A percentile compares a stretch with the other conserved stretches of the same genome.
phyloP scores from a whole-genome alignment of 2,797 vertebrate species.

The Scomberomorus guttatus region DNA sequence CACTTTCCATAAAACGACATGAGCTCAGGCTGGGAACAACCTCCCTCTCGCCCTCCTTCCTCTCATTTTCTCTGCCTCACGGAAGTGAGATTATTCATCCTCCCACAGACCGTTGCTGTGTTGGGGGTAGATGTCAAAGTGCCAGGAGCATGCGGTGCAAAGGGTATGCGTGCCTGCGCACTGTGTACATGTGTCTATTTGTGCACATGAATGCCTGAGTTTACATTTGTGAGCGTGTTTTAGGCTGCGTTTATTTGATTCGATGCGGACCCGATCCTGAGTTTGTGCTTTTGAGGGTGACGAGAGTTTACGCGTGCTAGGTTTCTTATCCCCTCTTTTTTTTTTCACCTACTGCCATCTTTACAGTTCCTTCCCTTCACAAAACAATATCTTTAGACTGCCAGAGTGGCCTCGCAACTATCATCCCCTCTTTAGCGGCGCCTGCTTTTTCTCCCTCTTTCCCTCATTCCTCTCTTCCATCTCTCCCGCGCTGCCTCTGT shows the following conservation, averaged over 20 bases:
- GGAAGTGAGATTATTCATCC: conserved; percentile 83
- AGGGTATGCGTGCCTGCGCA: conserved; percentile 59
- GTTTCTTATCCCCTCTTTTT: conserved; percentile 21
- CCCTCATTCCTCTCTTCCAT: conserved; percentile 38
- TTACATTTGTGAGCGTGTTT: conserved; percentile 47
- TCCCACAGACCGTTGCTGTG: conserved; percentile 77
- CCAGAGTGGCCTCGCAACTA: conserved; percentile 33
- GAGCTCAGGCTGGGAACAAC: conserved; percentile 67
- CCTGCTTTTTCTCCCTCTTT: conserved; percentile 29
- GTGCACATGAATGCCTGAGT: conserved; percentile 46
- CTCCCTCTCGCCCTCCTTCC: conserved; percentile 63
- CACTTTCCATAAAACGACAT: conserved; percentile 67
- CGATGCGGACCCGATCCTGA: conserved; percentile 20
- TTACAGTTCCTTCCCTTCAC: conserved; percentile 27
- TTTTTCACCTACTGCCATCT: conserved; percentile 46
- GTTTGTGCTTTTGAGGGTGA: conserved; percentile 22
- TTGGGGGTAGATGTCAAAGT: conserved; percentile 79
- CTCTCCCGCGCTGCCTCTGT: conserved; percentile 41
- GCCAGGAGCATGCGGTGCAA: conserved; percentile 75
- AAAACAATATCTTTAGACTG: conserved; percentile 49
- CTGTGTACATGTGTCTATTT: conserved; percentile 48
- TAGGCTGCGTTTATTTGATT: conserved; percentile 25
- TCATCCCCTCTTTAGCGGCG: conserved; percentile 39
- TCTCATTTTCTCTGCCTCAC: conserved; percentile 63
- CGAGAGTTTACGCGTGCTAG: conserved; percentile 15